These are phyloP conservation scores for Synergus japonicus DNA, from an alignment of 2,888 invertebrate species.

Conservation along the genomic window DNA sequence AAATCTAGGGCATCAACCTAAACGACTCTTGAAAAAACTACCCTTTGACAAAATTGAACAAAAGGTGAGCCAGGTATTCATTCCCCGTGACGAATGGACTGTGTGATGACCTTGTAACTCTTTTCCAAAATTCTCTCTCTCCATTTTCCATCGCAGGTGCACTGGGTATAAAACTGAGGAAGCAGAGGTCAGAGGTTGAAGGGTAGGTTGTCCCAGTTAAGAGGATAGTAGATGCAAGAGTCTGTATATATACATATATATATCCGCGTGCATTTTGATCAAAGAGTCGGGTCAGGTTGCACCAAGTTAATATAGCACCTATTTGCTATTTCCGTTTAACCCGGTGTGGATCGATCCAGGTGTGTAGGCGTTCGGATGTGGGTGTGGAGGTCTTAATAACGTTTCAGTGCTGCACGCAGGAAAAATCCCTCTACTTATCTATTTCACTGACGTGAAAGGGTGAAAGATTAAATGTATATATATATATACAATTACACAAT, in stretches of 20 bases:
- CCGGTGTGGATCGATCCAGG: conserved; percentile 25
- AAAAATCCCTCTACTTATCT: background rate
- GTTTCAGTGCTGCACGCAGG: background rate
- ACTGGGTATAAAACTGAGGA: background rate
- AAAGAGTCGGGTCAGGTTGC: conserved; percentile 8
- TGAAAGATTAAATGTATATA: too few species aligned
- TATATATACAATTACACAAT: too few species aligned
- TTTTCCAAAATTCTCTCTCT: too few species aligned
- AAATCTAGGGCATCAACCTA: too few species aligned
- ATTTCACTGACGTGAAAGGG: background rate
- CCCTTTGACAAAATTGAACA: background rate
- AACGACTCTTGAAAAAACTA: background rate
- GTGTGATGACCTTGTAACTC: too few species aligned
- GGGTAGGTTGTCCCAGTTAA: conserved; percentile 9
- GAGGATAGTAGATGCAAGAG: background rate
- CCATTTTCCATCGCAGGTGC: background rate
- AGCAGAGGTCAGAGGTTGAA: conserved; percentile 12
- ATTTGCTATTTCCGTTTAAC: background rate
- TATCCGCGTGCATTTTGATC: conserved; percentile 9
- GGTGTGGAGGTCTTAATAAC: background rate
- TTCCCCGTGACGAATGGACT: too few species aligned
- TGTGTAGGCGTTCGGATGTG: background rate
- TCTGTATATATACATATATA: background rate
- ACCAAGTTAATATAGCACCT: background rate
- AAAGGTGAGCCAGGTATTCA: background rate